Conservation (phyloP, 2,113 vertebrate species). For the Megaceryle torquata region DNA sequence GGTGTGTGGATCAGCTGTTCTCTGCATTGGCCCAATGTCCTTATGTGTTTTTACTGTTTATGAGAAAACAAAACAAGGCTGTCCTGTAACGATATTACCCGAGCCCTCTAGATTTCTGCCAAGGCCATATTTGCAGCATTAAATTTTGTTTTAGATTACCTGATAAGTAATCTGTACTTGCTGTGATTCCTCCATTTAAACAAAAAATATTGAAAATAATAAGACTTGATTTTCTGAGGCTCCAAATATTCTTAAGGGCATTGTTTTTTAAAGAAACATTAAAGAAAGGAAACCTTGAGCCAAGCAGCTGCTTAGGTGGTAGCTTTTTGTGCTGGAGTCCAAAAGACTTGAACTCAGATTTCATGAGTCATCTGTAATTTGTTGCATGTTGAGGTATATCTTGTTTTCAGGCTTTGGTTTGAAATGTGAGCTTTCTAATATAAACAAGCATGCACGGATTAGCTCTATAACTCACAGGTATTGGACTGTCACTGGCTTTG, state of each 20-base stretch:
- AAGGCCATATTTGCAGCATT: not conserved
- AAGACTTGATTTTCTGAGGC: not conserved
- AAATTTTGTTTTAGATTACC: not conserved
- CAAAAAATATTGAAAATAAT: not conserved
- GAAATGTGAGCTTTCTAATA: conserved; percentile 40
- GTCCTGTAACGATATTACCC: not conserved
- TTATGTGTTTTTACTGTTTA: not conserved
- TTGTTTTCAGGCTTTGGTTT: conserved; percentile 2
- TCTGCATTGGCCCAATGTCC: not conserved
- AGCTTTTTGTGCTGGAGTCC: not conserved
- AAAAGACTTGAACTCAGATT: not conserved
- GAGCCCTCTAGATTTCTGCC: not conserved
- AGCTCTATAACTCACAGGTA: conserved; percentile 6
- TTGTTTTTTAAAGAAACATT: not conserved
- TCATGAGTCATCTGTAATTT: not conserved
- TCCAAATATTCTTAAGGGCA: not conserved
- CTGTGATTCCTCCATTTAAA: not conserved
- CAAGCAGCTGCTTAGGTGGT: not conserved
- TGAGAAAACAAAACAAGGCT: not conserved
- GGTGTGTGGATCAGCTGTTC: not conserved
- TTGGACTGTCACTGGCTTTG: conserved; percentile 21
- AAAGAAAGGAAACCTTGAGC: not conserved
- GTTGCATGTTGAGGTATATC: conserved; percentile 9
- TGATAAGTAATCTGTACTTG: not conserved
- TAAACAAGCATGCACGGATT: not conserved